Percentiles rank a stretch among this genome's conserved stretches.
phyloP scores from a whole-genome alignment of 2,888 invertebrate genomes.

The Thymelicus sylvestris region DNA sequence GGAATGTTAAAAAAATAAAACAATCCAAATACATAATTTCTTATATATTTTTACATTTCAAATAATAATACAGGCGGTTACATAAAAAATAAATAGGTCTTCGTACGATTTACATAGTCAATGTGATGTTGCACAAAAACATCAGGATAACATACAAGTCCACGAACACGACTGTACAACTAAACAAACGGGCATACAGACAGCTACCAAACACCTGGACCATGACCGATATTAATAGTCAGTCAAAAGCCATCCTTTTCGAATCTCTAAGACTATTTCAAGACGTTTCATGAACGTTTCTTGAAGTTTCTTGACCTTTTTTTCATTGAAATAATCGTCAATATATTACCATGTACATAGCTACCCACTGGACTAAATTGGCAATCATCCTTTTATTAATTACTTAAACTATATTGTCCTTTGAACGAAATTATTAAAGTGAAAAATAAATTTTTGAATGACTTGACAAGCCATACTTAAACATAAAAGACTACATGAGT shows the following conservation, averaged over 20 bases:
- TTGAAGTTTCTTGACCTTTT: too few species aligned
- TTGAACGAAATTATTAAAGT: too few species aligned
- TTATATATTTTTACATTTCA: slow-evolving; percentile 82
- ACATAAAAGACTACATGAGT: too few species aligned
- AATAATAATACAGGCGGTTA: slow-evolving; percentile 83
- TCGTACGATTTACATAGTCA: slow-evolving; percentile 57
- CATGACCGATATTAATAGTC: not conserved
- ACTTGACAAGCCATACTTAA: too few species aligned
- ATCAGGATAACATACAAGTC: slow-evolving; percentile 46
- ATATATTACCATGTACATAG: too few species aligned
- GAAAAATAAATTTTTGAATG: too few species aligned
- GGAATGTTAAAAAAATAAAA: slow-evolving; percentile 44
- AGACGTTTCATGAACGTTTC: too few species aligned
- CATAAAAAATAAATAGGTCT: slow-evolving; percentile 81
- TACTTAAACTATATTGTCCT: too few species aligned
- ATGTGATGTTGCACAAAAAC: slow-evolving; percentile 61
- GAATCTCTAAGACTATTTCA: too few species aligned
- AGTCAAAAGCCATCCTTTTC: not conserved
- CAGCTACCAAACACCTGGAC: not conserved
- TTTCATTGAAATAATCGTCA: too few species aligned
- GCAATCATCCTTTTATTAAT: too few species aligned
- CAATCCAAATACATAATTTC: slow-evolving; percentile 65
- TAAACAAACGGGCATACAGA: not conserved
- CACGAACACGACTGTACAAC: slow-evolving; percentile 48
- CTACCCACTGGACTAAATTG: too few species aligned